phyloP scores from a whole-genome alignment of 2,113 vertebrate species.

The Mustela lutreola region DNA sequence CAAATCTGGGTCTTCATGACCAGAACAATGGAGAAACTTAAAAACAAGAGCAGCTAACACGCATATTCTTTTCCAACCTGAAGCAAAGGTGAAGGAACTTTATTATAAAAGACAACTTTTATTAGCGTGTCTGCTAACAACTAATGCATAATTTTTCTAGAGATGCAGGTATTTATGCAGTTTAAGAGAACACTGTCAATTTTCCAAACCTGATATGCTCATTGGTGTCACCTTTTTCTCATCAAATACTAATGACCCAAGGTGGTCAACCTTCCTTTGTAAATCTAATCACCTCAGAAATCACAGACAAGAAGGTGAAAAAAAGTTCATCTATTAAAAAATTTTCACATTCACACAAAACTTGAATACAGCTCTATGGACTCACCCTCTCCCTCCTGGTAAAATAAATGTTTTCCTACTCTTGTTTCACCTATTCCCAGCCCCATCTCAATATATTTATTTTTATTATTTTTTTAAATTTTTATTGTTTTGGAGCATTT shows the following conservation, averaged over 20 bases:
- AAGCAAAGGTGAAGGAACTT: not conserved
- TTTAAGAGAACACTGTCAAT: not conserved
- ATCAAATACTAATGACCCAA: not conserved
- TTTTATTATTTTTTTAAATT: not conserved
- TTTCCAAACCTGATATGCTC: not conserved
- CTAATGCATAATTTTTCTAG: not conserved
- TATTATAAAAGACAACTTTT: not conserved
- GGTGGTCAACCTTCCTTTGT: not conserved
- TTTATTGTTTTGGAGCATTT: not conserved
- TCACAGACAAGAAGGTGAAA: not conserved
- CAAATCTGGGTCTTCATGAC: too few relatives aligned
- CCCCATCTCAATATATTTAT: not conserved
- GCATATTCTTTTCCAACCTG: not conserved
- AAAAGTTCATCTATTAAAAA: not conserved
- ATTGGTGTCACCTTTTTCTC: not conserved
- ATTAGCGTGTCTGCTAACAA: not conserved
- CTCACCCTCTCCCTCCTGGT: not conserved
- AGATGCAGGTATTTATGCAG: not conserved
- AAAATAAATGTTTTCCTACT: not conserved
- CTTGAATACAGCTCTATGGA: not conserved
- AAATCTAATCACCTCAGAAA: not conserved
- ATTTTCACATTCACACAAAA: not conserved
- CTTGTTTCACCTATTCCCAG: not conserved
- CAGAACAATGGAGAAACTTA: not conserved
- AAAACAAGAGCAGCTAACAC: not conserved